Conservation (phyloP, 2,113 vertebrate genomes). For the Ptilonorhynchus violaceus region DNA sequence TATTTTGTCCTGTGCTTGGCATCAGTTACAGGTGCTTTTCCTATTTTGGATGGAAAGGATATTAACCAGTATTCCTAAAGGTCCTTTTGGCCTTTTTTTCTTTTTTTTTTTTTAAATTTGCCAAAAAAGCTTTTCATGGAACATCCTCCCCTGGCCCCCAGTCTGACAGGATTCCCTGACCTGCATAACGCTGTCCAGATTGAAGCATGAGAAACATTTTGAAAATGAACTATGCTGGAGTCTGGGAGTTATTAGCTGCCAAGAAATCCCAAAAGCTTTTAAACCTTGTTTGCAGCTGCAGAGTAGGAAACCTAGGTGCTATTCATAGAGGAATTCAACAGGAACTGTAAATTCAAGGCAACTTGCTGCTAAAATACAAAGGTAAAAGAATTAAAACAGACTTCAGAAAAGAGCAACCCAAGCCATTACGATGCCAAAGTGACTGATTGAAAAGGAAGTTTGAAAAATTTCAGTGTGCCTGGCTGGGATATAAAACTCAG, state of each 20-base stretch:
- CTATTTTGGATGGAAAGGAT: conserved; percentile 51
- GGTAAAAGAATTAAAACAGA: conserved; percentile 44
- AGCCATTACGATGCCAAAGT: neutral
- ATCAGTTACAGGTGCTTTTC: conserved; percentile 60
- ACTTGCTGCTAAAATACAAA: conserved; percentile 45
- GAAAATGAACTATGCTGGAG: neutral
- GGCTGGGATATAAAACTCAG: conserved; percentile 1
- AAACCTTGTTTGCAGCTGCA: conserved; percentile 51
- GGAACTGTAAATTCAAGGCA: conserved; percentile 62
- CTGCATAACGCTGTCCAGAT: conserved; percentile 59
- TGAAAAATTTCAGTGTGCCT: neutral
- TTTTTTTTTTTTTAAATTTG: neutral
- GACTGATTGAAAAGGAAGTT: conserved; percentile 35
- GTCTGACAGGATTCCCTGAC: conserved; percentile 60
- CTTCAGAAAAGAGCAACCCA: neutral
- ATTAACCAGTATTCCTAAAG: conserved; percentile 57
- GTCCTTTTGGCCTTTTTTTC: neutral
- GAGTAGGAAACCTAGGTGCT: conserved; percentile 43
- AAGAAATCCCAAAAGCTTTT: conserved; percentile 24
- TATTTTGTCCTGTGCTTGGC: conserved; percentile 53
- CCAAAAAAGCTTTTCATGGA: conserved; percentile 48
- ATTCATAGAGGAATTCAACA: conserved; percentile 23
- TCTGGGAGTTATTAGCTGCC: conserved; percentile 56
- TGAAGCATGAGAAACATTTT: conserved; percentile 39
- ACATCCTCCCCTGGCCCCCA: conserved; percentile 13